Base-by-base conservation (phyloP, 1,140 invertebrate genomes). In the Heliconius hermathena region DNA sequence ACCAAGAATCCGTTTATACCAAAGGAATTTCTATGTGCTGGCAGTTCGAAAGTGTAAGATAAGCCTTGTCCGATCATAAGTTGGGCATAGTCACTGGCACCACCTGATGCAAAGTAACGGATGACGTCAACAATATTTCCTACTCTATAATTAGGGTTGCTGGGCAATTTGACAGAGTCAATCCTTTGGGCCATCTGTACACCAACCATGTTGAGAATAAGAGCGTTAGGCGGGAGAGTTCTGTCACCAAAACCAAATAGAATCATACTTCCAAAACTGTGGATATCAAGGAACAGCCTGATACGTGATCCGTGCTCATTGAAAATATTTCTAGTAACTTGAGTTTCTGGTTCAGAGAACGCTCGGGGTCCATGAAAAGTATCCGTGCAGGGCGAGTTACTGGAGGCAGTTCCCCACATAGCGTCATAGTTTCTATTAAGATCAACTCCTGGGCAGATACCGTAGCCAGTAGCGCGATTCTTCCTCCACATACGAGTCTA, bases 321-420 rank as follows among this genome's bases (percentile, higher is more conserved):
- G 4, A 95, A 85, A 8, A 95, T 87, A 83, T 95, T 88, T 8
- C 91, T 87, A 16, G 95, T 90, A 4, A 90, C 85, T 38, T 86
- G 77, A 0, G 95, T 90, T 89, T 98, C 98, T 0, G 95, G 94
- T 92, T 98, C 97, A 0, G 97, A 98, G 86, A 97, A 97, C 0
- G 97, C 84, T n/a, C 85, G 86, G 0, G 91, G 85, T 2, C 97
- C 97, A 46, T 96, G 96, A 92, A 95, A 98, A 5, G 95, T 96
- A 0, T 97, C 96, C 4, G 87, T 87, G 86, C 97, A 98, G 1
- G 96, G 95, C 82, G 95, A 94, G 5, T 86, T 93, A 78, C 91
- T 93, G 54, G 90, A 88, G 79, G n/a, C 85, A 82, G n/a, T 86
- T 81, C 96, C 96, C 97, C 78, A 94, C n/a, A 38, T 89, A 66